phyloP scores from a whole-genome alignment of 2,797 vertebrate genomes.

The Acanthornis magna region DNA sequence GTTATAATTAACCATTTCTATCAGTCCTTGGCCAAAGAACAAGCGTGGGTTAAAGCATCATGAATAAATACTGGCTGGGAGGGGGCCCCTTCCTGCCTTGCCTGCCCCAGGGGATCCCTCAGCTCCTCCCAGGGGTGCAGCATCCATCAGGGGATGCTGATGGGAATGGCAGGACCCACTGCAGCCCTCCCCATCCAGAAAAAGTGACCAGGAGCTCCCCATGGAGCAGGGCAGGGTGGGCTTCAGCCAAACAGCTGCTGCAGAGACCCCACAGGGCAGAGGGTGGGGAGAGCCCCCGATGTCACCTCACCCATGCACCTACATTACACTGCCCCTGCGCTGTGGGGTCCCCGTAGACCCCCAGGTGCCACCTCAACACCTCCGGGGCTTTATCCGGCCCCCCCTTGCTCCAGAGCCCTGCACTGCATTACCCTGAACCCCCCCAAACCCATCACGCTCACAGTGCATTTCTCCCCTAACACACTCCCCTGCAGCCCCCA shows the following conservation, averaged over 20 bases:
- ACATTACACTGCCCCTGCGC: rapidly evolving
- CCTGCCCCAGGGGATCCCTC: not conserved
- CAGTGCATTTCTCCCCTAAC: not conserved
- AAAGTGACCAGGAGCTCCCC: not conserved
- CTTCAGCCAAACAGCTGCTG: not conserved
- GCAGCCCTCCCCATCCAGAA: too few species aligned
- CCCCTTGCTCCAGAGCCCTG: not conserved
- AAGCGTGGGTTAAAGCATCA: not conserved
- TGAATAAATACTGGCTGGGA: not conserved
- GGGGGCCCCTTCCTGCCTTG: not conserved
- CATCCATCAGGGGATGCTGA: not conserved
- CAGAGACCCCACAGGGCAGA: not conserved
- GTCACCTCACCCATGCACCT: not conserved
- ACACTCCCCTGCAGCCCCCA: not conserved
- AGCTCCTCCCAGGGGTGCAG: not conserved
- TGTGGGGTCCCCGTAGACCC: not conserved
- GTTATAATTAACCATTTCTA: not conserved
- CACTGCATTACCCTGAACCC: too few species aligned
- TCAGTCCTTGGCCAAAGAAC: not conserved
- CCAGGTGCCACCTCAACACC: not conserved
- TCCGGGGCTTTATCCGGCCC: not conserved
- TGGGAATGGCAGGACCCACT: not conserved
- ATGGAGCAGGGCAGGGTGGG: not conserved
- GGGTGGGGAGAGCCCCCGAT: too few species aligned
- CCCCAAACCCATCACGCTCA: not conserved